Base-by-base conservation (phyloP, 2,113 vertebrate species). In the Rhea pennata region DNA sequence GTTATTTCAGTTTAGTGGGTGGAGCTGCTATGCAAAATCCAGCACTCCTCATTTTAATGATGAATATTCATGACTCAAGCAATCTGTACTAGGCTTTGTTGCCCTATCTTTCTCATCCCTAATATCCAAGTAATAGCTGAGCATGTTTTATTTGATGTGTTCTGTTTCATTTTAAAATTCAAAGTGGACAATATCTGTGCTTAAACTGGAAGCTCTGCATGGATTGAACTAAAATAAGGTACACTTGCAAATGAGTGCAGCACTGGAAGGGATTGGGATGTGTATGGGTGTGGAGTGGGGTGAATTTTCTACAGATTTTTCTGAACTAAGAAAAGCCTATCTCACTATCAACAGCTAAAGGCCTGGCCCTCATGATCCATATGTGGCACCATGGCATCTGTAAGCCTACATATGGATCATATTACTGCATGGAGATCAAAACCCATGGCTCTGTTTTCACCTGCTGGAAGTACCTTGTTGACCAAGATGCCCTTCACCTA, bases 21-120 rank as follows among this genome's bases (percentile, higher is more conserved):
- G 97, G 97, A 97, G 97, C 33, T 97, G 95, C 93, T 92, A 85
- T 88, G 95, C 96, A 97, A 96, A 97, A 91, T 97, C 96, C 88
- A 93, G 90, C 84, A 95, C 90, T 94, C 72, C 90, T 95, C 75
- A 77, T 97, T 97, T 90, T 82, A 59, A 59, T 85, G 70, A 96
- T 97, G 97, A 98, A 97, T 98, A 98, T 97, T 98, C 97, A 97
- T 95, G 87, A 96, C 92, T 94, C 89, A 82, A 95, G 94, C 96
- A 98, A 97, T 93, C 96, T 96, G 97, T 91, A 96, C 66, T 79
- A 97, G 94, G 96, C 81, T 98, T 96, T 93, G 76, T 77, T 80
- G 74, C 64, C 87, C 24, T 92, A 76, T 72, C 69, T 75, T 83
- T 86, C 71, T 54, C 72, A 42, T 89, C 62, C 58, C n/a, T 69